These are phyloP conservation scores for Ditylenchus weischeri DNA, from an alignment of 2,888 invertebrate species.

Conservation along the genomic window DNA sequence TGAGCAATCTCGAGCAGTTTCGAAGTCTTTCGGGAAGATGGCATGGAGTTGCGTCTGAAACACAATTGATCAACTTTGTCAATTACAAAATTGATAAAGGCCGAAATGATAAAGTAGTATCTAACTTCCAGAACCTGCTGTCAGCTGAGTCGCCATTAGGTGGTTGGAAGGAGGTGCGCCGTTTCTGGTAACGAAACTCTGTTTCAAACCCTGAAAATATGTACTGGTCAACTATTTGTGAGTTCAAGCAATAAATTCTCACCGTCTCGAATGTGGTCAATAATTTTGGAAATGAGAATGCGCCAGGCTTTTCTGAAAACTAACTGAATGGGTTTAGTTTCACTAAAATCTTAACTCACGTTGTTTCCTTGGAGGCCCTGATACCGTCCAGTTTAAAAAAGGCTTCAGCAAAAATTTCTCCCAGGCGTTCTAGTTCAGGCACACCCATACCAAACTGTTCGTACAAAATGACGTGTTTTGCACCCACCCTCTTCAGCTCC, in stretches of 20 bases:
- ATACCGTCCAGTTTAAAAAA: slow-evolving; percentile 54
- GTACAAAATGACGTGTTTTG: slow-evolving; percentile 31
- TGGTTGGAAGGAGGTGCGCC: slow-evolving; percentile 2
- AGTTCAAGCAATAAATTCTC: slow-evolving; percentile 31
- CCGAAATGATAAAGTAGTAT: not conserved
- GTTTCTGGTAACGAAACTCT: slow-evolving; percentile 1
- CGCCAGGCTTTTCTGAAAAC: slow-evolving; percentile 48
- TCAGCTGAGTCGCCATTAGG: slow-evolving; percentile 1
- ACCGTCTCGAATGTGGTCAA: slow-evolving; percentile 50
- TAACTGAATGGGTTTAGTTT: not conserved
- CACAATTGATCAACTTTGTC: not conserved
- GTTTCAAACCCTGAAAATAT: not conserved
- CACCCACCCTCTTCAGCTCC: slow-evolving; percentile 35
- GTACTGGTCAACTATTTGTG: no score
- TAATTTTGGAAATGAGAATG: slow-evolving; percentile 47
- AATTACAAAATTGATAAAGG: not conserved
- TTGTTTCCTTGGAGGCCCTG: slow-evolving; percentile 52
- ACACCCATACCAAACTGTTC: slow-evolving; percentile 32
- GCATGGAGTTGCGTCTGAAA: slow-evolving; percentile 13
- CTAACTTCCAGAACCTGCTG: slow-evolving; percentile 12
- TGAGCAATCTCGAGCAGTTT: not conserved
- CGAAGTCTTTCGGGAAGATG: slow-evolving; percentile 3
- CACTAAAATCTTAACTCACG: slow-evolving; percentile 25
- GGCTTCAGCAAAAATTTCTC: slow-evolving; percentile 45
- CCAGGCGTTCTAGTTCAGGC: slow-evolving; percentile 34